Evolutionary conservation across 2,113 vertebrate species (phyloP), one percentile per base, ranked within the genome.

Genomic region (Synchiropus splendidus): DNA sequence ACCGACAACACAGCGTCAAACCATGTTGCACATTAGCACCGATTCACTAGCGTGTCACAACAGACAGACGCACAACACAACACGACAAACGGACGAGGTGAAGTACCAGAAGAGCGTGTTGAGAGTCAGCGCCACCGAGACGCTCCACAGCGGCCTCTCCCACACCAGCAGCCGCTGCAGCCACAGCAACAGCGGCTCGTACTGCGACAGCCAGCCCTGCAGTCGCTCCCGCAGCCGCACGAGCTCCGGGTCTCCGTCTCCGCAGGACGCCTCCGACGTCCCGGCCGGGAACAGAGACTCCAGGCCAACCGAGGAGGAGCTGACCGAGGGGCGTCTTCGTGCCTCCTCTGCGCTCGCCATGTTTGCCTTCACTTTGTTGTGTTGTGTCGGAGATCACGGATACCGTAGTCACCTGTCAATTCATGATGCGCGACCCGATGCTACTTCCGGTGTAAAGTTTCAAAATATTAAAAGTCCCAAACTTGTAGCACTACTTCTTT

Each of bases 81-180:
- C 21, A 4, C n/a, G 21, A 27, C 21, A 5, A 8, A 27, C 21
- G 4, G 8, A 5, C 21, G n/a, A n/a, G n/a, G n/a, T n/a, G n/a
- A n/a, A n/a, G 21, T 88, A 94, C 93, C 93, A 95, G 75, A 97
- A 91, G 21, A 87, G 75, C 34, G 91, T 90, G 82, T 93, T 89
- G 47, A 97, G 88, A 2, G 89, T 86, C 30, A 87, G 80, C 2
- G 90, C 90, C 3, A 84, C 89, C 43, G 84, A 71, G 75, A 91
- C 67, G 83, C 93, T 97, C 65, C 88, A 87, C 52, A 95, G 68
- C 53, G 92, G 91, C 83, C 87, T 90, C 81, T 97, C 92, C 92
- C 92, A 96, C 17, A 97, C 93, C 72, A 94, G 70, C 57, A 95
- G 83, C 58, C 89, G 74, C 87, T 95, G 92, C 61, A 77, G 67